Evolutionary conservation across 1,140 invertebrate genomes (phyloP), one percentile per base, ranked within the genome.

Genomic region (Drosophila kohkoa): DNA sequence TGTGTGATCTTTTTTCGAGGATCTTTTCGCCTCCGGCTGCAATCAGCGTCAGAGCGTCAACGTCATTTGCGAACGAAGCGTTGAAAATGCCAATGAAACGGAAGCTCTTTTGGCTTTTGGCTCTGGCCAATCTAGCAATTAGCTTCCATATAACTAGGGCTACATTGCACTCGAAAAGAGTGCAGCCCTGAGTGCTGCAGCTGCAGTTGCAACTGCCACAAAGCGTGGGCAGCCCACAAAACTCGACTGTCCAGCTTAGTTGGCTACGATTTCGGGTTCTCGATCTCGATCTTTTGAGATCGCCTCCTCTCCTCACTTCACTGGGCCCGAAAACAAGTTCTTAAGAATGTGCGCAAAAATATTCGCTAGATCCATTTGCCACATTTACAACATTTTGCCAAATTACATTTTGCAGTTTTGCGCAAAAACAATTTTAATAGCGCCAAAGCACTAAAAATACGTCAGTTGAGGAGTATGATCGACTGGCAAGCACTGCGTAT

Each of bases 41-140:
- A 69, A 69, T 69, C 64, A 66, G 30, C 51, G 51, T 54, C 51
- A 62, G 8, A 54, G 52, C 13, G 28, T 80, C 75, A 86, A 68
- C 70, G 75, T 75, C 76, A 75, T 78, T 78, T 77, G 52, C 74
- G 62, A 67, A 78, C 81, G 83, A 87, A 89, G 85, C 83, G 85
- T 83, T 88, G 83, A 83, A 87, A 87, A 89, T 85, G 77, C 74
- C 83, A 82, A 89, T 89, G 81, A 83, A 87, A 89, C 83, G 85
- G 83, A 89, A 88, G 81, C 82, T 41, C 32, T 32, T 32, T 32
- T 1, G 1, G 32, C 32, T 8, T 32, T 5, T 32, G 32, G 32
- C 32, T 32, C 32, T 32, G 32, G 59, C 41, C 65, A 68, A 65
- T 72, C 60, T 59, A 54, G 73, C 69, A 74, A 77, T 74, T 74